These are phyloP conservation scores for Stenotaenia linearis DNA, from an alignment of 2,888 invertebrate species.

Conservation along the genomic window DNA sequence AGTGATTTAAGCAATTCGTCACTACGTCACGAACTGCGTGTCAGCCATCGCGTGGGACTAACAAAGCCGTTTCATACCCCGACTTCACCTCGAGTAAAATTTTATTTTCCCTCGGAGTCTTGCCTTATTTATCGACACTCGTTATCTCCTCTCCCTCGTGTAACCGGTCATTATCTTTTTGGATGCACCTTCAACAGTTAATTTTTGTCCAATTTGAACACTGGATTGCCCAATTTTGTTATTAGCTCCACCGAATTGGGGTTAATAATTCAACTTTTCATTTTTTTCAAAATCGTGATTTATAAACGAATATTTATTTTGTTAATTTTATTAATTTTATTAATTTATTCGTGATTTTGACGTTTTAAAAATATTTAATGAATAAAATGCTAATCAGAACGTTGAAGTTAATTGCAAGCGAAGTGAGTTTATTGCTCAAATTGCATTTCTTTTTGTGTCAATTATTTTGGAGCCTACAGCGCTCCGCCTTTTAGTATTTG, in stretches of 20 bases:
- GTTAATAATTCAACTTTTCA: neutral
- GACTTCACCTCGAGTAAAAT: too few relatives aligned
- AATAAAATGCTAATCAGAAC: neutral
- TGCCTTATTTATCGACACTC: too few relatives aligned
- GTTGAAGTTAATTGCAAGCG: neutral
- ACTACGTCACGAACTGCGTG: too few relatives aligned
- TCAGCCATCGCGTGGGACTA: too few relatives aligned
- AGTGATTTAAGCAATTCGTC: too few relatives aligned
- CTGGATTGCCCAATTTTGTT: neutral
- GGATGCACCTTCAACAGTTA: neutral
- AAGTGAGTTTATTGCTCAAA: neutral
- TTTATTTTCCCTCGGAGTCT: too few relatives aligned
- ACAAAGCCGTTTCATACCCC: too few relatives aligned
- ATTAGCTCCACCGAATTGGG: neutral
- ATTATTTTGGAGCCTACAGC: neutral
- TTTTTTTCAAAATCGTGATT: neutral
- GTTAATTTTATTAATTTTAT: neutral
- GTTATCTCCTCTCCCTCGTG: too few relatives aligned
- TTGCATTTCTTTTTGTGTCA: neutral
- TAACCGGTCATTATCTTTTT: neutral
- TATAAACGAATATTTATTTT: neutral
- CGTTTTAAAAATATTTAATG: too few relatives aligned
- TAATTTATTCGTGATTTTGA: neutral
- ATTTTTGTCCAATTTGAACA: neutral
- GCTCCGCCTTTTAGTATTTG: neutral